These are phyloP conservation scores for Pangasius djambal DNA, from an alignment of 2,797 vertebrate species.

Conservation along the genomic window DNA sequence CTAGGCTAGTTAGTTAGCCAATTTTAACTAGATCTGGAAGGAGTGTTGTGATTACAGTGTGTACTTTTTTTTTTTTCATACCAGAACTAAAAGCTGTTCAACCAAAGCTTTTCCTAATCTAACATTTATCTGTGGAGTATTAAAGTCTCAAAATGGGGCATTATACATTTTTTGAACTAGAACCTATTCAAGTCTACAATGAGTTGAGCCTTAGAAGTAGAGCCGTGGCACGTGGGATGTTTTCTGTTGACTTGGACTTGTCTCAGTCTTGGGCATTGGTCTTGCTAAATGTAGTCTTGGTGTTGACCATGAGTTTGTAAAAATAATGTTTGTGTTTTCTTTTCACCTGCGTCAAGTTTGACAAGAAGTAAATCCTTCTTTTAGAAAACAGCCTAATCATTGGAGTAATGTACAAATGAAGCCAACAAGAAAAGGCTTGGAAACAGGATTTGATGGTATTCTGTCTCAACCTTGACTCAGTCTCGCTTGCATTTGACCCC, in stretches of 20 bases:
- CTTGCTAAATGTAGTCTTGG: background rate
- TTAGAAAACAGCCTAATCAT: background rate
- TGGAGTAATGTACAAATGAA: background rate
- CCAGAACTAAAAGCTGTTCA: background rate
- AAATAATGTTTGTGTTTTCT: too few relatives aligned
- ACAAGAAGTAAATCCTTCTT: background rate
- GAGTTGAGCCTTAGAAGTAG: background rate
- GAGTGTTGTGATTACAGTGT: background rate
- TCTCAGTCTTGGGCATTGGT: background rate
- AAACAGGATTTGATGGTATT: background rate
- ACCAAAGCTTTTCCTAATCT: background rate
- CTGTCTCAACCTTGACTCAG: background rate
- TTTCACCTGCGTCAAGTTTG: background rate
- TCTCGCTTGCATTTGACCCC: background rate
- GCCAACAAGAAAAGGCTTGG: background rate
- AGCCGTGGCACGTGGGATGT: background rate
- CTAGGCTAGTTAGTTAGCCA: background rate
- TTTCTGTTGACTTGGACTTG: background rate
- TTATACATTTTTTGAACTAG: background rate
- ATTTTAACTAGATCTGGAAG: background rate
- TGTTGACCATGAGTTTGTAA: background rate
- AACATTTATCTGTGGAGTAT: background rate
- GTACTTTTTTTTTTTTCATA: background rate
- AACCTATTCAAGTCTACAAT: background rate
- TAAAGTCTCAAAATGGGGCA: background rate